Conservation (phyloP, 2,113 vertebrate species). For the Dromiciops gliroides region DNA sequence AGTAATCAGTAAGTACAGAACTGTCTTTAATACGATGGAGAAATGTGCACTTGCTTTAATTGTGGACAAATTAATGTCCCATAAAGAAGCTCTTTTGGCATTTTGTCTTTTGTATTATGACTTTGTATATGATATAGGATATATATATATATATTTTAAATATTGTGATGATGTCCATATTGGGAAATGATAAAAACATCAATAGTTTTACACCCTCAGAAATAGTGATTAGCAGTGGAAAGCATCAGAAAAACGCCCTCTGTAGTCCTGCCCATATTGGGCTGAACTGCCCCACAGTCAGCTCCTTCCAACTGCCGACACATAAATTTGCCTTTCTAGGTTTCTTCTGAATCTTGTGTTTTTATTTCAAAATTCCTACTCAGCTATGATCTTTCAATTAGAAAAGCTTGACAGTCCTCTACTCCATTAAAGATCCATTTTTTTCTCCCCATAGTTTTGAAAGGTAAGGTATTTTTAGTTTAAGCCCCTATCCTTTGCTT, state of each 20-base stretch:
- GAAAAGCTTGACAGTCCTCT: not conserved
- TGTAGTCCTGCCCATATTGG: not conserved
- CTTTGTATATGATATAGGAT: not conserved
- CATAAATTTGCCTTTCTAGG: not conserved
- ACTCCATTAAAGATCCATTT: not conserved
- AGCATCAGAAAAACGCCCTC: not conserved
- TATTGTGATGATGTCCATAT: not conserved
- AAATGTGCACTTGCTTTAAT: not conserved
- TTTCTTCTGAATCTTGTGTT: not conserved
- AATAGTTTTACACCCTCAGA: conserved; percentile 4
- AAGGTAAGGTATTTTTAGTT: not conserved
- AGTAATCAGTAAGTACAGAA: not conserved
- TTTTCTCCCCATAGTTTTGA: not conserved
- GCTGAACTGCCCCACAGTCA: not conserved
- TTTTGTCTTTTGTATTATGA: not conserved
- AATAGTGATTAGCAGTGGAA: not conserved
- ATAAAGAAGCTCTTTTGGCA: not conserved
- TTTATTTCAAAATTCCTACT: not conserved
- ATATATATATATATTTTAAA: not conserved
- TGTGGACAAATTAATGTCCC: not conserved
- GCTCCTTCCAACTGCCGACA: not conserved
- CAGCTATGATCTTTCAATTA: not conserved
- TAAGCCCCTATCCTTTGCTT: not conserved
- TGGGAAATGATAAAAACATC: not conserved
- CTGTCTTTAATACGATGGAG: not conserved